These are phyloP conservation scores for Leucopsar rothschildi DNA, from an alignment of 2,113 vertebrate species.

Conservation along the genomic window DNA sequence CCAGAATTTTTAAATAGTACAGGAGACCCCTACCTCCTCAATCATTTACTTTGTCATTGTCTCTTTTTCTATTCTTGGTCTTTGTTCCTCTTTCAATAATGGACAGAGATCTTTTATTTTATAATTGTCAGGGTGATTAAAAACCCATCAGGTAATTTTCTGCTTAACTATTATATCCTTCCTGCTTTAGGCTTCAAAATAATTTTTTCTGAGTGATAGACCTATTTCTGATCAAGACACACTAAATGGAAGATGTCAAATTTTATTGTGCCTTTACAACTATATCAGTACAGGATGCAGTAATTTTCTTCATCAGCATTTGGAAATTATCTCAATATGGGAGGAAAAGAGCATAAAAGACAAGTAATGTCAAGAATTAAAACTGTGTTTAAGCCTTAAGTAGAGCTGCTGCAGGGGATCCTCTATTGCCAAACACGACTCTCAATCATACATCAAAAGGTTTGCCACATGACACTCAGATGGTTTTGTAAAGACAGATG, in stretches of 20 bases:
- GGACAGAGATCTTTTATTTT: constrained; percentile 15
- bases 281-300: background rate
- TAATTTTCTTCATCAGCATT: background rate
- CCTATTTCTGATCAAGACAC: constrained; percentile 32
- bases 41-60: background rate
- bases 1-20: background rate
- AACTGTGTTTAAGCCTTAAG: background rate
- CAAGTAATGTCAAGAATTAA: background rate
- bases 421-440: background rate
- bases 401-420: background rate
- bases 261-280: constrained; percentile 32
- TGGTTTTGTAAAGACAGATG: background rate
- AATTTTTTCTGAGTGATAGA: constrained; percentile 37
- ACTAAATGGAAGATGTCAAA: constrained; percentile 22
- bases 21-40: background rate
- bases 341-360: background rate
- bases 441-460: background rate
- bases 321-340: constrained; percentile 10
- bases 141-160: constrained; percentile 37
- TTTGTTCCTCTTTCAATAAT: background rate
- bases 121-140: constrained; percentile 29
- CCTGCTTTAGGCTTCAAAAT: constrained; percentile 36
- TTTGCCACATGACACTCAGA: background rate
- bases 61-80: background rate
- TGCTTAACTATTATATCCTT: background rate